These are phyloP conservation scores for Notolabrus celidotus DNA, from an alignment of 2,797 vertebrate species.

Conservation along the genomic window DNA sequence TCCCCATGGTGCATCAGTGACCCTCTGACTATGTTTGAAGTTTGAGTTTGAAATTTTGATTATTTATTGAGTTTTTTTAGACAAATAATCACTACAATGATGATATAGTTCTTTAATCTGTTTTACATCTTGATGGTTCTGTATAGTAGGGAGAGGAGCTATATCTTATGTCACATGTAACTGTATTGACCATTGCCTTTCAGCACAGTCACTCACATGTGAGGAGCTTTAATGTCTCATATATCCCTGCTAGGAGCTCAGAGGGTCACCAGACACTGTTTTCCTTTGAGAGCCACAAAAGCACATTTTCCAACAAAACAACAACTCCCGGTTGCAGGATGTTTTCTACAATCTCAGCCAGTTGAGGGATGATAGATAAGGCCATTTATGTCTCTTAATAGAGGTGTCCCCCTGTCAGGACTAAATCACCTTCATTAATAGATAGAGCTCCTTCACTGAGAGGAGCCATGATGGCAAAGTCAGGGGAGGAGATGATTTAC, in stretches of 20 bases:
- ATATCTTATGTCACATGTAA: not conserved
- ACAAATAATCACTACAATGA: too few relatives aligned
- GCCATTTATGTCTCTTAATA: conserved; percentile 73
- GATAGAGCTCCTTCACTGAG: conserved; percentile 65
- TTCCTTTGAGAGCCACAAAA: not conserved
- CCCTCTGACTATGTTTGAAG: too few relatives aligned
- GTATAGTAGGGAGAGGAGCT: too few relatives aligned
- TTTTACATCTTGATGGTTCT: too few relatives aligned
- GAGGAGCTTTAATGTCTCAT: too few relatives aligned
- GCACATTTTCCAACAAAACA: not conserved
- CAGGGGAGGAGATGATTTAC: conserved; percentile 79
- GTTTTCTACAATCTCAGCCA: conserved; percentile 17
- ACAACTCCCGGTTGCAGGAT: not conserved
- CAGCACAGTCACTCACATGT: too few relatives aligned
- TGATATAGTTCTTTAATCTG: too few relatives aligned
- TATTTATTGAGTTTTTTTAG: too few relatives aligned
- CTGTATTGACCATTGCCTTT: too few relatives aligned
- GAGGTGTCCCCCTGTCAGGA: conserved; percentile 75
- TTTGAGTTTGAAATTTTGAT: too few relatives aligned
- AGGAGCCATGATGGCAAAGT: conserved; percentile 64
- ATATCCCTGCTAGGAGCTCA: not conserved
- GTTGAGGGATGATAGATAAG: conserved; percentile 60
- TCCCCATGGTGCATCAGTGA: too few relatives aligned
- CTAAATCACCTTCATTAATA: conserved; percentile 79
- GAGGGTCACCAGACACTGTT: not conserved